Conservation (phyloP, 2,888 invertebrate species). For the Uropetala carovei region DNA sequence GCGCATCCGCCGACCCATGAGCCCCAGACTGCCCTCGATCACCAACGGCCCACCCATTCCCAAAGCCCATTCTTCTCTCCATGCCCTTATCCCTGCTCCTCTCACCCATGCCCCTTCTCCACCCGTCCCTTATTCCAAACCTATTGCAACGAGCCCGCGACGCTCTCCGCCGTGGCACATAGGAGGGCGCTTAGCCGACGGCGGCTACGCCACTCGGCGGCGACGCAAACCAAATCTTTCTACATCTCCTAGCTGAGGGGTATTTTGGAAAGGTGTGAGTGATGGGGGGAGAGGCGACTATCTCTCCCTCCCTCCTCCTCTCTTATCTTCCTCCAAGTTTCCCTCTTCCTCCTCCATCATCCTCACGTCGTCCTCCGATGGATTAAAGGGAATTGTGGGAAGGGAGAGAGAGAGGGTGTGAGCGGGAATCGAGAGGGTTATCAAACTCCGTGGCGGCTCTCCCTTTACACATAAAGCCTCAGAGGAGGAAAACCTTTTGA, state of each 20-base stretch:
- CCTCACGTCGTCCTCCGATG: not conserved
- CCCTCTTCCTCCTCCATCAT: not conserved
- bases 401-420: not conserved
- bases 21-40: not conserved
- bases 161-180: not conserved
- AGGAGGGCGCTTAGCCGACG: not conserved
- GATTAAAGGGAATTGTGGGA: conserved; percentile 13
- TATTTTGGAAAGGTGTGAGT: not conserved
- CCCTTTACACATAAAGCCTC: not conserved
- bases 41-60: not conserved
- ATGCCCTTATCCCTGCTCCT: no score
- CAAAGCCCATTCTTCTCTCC: no score
- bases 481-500: not conserved
- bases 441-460: not conserved
- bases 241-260: not conserved
- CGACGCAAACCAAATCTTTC: not conserved
- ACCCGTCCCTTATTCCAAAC: no score
- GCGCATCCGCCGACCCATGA: not conserved
- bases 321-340: not conserved
- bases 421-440: not conserved
- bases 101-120: no score
- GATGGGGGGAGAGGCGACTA: not conserved
- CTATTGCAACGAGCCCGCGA: not conserved
- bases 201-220: not conserved
- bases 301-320: not conserved